Percentiles rank a stretch among this genome's conserved stretches.
These are phyloP conservation scores for Aphis craccivora DNA, from an alignment of 1,140 invertebrate species.

Conservation along the genomic window DNA sequence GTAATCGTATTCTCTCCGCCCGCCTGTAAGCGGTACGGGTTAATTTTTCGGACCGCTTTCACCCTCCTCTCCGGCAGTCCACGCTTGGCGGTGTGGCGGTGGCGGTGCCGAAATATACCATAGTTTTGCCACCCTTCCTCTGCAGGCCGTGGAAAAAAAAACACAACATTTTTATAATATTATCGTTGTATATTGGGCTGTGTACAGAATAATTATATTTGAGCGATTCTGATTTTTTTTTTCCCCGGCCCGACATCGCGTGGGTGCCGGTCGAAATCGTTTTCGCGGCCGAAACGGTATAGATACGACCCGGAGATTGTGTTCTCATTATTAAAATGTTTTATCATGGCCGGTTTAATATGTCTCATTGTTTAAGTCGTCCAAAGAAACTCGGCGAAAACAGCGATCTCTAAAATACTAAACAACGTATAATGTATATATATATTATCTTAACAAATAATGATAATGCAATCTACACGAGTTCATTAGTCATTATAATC, in stretches of 20 bases:
- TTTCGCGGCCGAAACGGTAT: background rate
- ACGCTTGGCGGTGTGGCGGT: background rate
- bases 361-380: background rate
- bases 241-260: background rate
- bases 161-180: background rate
- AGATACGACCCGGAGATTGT: background rate
- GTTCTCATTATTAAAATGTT: constrained; percentile 5
- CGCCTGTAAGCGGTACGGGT: background rate
- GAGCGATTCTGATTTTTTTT: background rate
- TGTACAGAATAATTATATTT: background rate
- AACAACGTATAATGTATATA: background rate
- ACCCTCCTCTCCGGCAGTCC: background rate
- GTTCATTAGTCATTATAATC: constrained; percentile 18
- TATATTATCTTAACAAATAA: background rate
- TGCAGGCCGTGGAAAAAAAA: background rate
- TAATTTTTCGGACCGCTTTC: background rate
- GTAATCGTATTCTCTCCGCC: background rate
- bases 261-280: background rate
- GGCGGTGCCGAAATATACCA: background rate
- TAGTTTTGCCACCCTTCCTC: background rate
- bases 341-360: background rate
- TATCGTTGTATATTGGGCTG: background rate
- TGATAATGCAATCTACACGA: background rate
- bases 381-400: background rate
- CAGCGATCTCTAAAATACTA: background rate